Evolutionary conservation across 1,140 invertebrate genomes (phyloP), one percentile per base, ranked within the genome.

Genomic region (Archivesica marissinica): DNA sequence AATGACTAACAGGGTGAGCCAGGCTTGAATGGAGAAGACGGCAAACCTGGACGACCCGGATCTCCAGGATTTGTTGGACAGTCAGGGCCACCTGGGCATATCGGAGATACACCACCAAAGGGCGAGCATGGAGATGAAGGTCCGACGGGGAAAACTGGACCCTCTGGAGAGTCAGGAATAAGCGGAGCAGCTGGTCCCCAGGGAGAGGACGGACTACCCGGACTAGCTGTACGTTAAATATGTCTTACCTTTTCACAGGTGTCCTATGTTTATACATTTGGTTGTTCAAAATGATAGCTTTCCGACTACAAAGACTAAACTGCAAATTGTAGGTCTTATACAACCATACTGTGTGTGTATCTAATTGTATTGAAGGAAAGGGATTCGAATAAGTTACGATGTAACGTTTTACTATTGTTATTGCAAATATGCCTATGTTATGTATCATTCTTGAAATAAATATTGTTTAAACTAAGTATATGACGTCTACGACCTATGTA

Each of bases 1-100:
- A n/a, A n/a, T n/a, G n/a, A n/a, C n/a, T n/a, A n/a, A n/a, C 39
- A 90, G 89, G 97, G 97, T 28, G 95, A 95, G 50, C 86, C 95
- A 44, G 97, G 97, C 0, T 95, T 96, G 28, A 93, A 95, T 11
- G 89, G 88, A 25, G 80, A 83, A 30, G 80, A 83, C 38, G 80
- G 97, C 0, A 95, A 96, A 30, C 93, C 95, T 9, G 89, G 88
- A 20, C 30, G 68, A 44, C 85, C 88, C 33, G 91, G 91, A 33
- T 25, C 52, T 39, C 70, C 86, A 7, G 91, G 93, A 61, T 88
- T 64, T n/a, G 95, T 96, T 66, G 97, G 97, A 78, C 96, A 96
- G 90, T 95, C 97, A 88, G 97, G 97, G 75, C 95, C 96, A 68
- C 95, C 95, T 44, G 97, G 97, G 77, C 96, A 97, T 90, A 95